Base-by-base conservation (phyloP, 2,797 vertebrate species). In the Sebastes itinus region DNA sequence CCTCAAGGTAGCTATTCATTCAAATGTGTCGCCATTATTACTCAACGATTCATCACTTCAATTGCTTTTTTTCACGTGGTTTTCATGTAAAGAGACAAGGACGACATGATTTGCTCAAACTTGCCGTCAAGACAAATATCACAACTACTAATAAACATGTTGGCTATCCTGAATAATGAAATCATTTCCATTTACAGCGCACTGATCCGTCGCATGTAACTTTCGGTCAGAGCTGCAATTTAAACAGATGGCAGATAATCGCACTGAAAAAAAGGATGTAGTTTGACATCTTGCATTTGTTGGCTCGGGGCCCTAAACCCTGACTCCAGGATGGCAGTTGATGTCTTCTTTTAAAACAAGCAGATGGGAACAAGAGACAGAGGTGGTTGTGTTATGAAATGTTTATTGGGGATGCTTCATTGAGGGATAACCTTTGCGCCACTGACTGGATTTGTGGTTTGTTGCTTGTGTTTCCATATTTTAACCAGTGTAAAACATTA, bases 221-320 rank as follows among this genome's bases (percentile, higher is more conserved):
- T 59, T 66, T 28, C 0, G 2, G 13, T 35, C 68, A 27, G 3
- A 64, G 25, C 58, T 62, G 60, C 35, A 72, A 62, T 82, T 82
- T 33, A 69, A 80, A 73, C 72, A 87, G 81, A 88, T 81, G 81
- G 75, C 59, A 77, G 70, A 65, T 25, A 79, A 77, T 38, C 25
- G 42, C 32, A 28, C n/a, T 13, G 27, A 25, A 75, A 72, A 49
- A 67, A 67, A 81, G 35, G 12, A 64, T 77, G 23, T 18, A 46
- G 27, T 42, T 55, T 84, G 62, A 87, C 67, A 82, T 88, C 81
- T 83, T 77, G 60, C 32, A 64, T 80, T 75, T 72, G 33, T 38
- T 83, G 75, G 64, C 66, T 77, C 55, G 56, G 8, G 76, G 72
- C 80, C 54, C 33, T 75, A 27, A 67, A 65, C 64, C 30, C 46